These are phyloP conservation scores for Euglossa dilemma DNA, from an alignment of 1,140 invertebrate species.

Conservation along the genomic window DNA sequence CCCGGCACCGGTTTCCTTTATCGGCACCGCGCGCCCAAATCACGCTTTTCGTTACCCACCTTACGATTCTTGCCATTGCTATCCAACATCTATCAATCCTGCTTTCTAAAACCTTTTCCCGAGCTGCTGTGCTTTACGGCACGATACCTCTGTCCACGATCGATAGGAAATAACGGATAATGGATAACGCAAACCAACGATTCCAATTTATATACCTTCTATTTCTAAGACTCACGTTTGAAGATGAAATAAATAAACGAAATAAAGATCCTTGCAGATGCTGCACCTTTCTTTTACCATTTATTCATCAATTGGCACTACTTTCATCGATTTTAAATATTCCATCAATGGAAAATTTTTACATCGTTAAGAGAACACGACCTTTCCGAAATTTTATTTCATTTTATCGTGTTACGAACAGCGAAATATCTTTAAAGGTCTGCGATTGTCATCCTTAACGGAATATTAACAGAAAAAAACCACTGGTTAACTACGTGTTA, in stretches of 20 bases:
- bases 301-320: not conserved
- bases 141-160: not conserved
- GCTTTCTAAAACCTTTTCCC: not conserved
- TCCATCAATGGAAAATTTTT: not conserved
- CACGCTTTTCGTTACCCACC: constrained; percentile 7
- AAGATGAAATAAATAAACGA: too few relatives aligned
- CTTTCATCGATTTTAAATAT: not conserved
- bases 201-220: not conserved
- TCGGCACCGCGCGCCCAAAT: constrained; percentile 9
- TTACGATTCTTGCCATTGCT: constrained; percentile 33
- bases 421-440: not conserved
- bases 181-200: too few relatives aligned
- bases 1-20: constrained; percentile 2
- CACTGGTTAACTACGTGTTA: too few relatives aligned
- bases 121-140: not conserved
- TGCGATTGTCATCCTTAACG: not conserved
- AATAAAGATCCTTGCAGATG: not conserved
- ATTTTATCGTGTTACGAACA: not conserved
- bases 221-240: not conserved
- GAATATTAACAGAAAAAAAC: not conserved
- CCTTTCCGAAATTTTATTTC: not conserved
- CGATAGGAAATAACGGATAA: too few relatives aligned
- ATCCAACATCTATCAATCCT: constrained; percentile 2
- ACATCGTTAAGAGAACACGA: not conserved
- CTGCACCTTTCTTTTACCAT: not conserved